phyloP scores from a whole-genome alignment of 2,113 vertebrate genomes.

The Salminus brasiliensis region DNA sequence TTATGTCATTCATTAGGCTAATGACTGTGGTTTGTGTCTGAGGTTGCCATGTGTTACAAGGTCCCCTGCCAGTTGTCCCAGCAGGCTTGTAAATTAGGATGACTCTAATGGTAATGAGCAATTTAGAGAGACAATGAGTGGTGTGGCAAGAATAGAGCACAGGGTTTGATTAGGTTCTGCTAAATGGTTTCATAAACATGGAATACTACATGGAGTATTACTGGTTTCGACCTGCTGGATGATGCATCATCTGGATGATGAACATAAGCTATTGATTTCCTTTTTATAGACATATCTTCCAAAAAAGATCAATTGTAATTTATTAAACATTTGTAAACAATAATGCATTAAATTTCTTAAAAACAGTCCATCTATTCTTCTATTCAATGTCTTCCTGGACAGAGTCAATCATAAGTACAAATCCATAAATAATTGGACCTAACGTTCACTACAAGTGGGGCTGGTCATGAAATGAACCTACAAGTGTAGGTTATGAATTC shows the following conservation, averaged over 20 bases:
- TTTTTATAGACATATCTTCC: not conserved
- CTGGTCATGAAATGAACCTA: too few relatives aligned
- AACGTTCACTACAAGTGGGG: too few relatives aligned
- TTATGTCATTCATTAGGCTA: constrained; percentile 66
- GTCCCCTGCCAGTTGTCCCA: constrained; percentile 49
- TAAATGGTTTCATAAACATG: not conserved
- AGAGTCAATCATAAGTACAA: too few relatives aligned
- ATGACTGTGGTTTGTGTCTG: constrained; percentile 65
- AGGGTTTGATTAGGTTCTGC: not conserved
- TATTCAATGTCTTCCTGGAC: too few relatives aligned
- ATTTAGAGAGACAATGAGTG: not conserved
- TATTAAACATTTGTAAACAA: too few relatives aligned
- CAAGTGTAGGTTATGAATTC: too few relatives aligned
- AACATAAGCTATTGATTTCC: too few relatives aligned
- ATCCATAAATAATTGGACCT: too few relatives aligned
- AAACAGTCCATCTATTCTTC: too few relatives aligned
- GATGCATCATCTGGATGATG: not conserved
- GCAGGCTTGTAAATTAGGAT: constrained; percentile 29
- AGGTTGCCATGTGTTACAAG: not conserved
- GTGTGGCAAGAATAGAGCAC: not conserved
- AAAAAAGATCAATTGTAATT: too few relatives aligned
- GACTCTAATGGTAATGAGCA: constrained; percentile 57
- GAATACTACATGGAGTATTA: not conserved
- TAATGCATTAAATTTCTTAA: too few relatives aligned
- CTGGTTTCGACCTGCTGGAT: not conserved